Base-by-base conservation (phyloP, 2,113 vertebrate species). In the Erpornis zantholeuca region DNA sequence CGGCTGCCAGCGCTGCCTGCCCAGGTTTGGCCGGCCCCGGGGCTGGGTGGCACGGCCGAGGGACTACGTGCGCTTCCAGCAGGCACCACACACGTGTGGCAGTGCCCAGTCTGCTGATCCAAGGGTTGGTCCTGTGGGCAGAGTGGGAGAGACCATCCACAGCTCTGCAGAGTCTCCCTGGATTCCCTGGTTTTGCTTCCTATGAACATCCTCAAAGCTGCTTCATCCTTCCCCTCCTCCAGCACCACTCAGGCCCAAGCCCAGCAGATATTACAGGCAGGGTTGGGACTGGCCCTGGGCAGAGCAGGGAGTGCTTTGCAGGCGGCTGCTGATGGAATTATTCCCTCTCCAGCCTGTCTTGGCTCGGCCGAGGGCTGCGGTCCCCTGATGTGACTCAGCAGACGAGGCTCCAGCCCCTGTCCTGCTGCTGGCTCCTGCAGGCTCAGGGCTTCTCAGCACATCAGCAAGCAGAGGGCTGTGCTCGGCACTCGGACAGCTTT, bases 371-470 rank as follows among this genome's bases (percentile, higher is more conserved):
- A n/a, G 53, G 80, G 92, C 65, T 91, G 95, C 68, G 0, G 90
- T 76, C 57, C 66, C 76, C 59, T 33, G 88, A 15, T 36, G 80
- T 96, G 96, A 94, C 88, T 94, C 93, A 93, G 92, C 94, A 92
- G 71, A 61, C 0, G 12, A 81, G 44, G 75, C 63, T 92, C 82
- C 63, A 27, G 64, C 12, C 13, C 4, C 38, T 4, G 7, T 23
- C 52, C 7, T 1, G 36, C 72, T 54, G 54, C 53, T 5, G 4
- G 75, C 71, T 40, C 50, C 85, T 91, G 91, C 35, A 38, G 81
- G 33, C 86, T 91, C 36, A 2, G 53, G 59, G 73, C 31, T 75
- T 8, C 61, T 82, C 13, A 1, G 36, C 6, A 4, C 31, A 20
- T 44, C 47, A 42, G 15, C 23, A 14, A 50, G 79, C 65, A 49